phyloP scores from a whole-genome alignment of 2,113 vertebrate genomes.

The Megaleporinus macrocephalus region DNA sequence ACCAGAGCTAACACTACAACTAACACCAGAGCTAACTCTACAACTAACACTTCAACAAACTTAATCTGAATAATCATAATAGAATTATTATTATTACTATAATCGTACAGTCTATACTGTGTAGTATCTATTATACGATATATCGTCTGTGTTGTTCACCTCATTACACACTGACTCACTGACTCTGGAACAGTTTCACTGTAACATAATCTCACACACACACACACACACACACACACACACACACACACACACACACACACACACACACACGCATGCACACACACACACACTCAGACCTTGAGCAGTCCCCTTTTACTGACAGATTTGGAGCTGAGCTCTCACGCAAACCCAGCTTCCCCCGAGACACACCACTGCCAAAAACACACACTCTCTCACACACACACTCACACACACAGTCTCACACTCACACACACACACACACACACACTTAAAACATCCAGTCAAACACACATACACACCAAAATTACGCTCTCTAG shows the following conservation, averaged over 20 bases:
- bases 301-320: slow-evolving; percentile 58
- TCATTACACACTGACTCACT: background rate
- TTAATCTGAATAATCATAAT: too few relatives aligned
- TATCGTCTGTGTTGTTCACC: too few relatives aligned
- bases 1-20: too few relatives aligned
- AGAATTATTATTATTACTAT: too few relatives aligned
- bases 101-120: too few relatives aligned
- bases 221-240: too few relatives aligned
- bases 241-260: slow-evolving; percentile 5
- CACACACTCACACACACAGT: slow-evolving; percentile 30
- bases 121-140: too few relatives aligned
- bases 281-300: slow-evolving; percentile 50
- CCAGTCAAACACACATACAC: slow-evolving; percentile 18
- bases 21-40: too few relatives aligned
- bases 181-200: background rate
- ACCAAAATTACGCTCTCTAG: slow-evolving; percentile 35
- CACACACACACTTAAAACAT: background rate
- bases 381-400: slow-evolving; percentile 55
- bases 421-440: slow-evolving; percentile 17
- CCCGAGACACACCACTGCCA: slow-evolving; percentile 60
- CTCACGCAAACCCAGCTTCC: slow-evolving; percentile 62
- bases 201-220: slow-evolving; percentile 16
- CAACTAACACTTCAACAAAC: too few relatives aligned
- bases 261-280: slow-evolving; percentile 46
- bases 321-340: slow-evolving; percentile 61